phyloP scores from a whole-genome alignment of 2,888 invertebrate species.

The Helleia helle region DNA sequence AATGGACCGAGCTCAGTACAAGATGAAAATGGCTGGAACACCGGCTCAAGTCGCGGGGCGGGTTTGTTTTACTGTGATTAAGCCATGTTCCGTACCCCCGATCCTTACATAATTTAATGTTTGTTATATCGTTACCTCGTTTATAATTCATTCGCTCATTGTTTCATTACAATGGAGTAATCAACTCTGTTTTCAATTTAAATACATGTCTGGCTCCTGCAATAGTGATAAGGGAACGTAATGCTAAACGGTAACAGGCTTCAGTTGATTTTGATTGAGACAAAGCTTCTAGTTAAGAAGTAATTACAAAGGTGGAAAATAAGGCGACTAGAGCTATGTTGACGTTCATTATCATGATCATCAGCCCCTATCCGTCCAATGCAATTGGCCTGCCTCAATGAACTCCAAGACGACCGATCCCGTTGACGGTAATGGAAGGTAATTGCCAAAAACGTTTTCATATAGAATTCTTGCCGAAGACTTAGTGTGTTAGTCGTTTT shows the following conservation, averaged over 20 bases:
- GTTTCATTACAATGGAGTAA: conserved; percentile 1
- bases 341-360: too few species aligned
- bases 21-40: conserved; percentile 16
- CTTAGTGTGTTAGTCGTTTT: too few species aligned
- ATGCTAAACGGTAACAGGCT: neutral
- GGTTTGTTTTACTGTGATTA: conserved; percentile 7
- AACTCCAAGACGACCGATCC: too few species aligned
- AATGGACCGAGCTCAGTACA: conserved; percentile 16
- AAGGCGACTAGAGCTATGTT: too few species aligned
- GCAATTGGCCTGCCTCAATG: too few species aligned
- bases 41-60: conserved; percentile 8
- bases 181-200: conserved; percentile 6
- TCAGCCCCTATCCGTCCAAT: too few species aligned
- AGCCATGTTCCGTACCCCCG: neutral
- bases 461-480: too few species aligned
- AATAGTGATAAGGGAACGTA: neutral
- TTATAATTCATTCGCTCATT: conserved; percentile 1
- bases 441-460: too few species aligned
- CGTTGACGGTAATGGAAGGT: too few species aligned
- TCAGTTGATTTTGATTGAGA: too few species aligned
- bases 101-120: conserved; percentile 9
- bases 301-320: too few species aligned
- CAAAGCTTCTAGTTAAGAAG: too few species aligned
- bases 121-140: neutral
- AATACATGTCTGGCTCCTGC: neutral